Evolutionary conservation across 2,888 invertebrate species (phyloP).

Genomic region (Brenthis daphne): DNA sequence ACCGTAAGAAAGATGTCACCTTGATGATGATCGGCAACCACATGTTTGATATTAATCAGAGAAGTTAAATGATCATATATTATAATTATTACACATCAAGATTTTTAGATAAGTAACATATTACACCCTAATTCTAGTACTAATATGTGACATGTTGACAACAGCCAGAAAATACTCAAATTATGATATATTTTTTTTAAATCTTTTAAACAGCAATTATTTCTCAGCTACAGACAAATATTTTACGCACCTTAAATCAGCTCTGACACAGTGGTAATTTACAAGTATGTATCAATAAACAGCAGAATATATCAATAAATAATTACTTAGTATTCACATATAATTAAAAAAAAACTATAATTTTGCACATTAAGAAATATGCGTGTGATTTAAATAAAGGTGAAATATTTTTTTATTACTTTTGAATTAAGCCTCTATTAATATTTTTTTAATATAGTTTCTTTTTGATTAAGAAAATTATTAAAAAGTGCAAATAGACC

Average conservation of each 20-base stretch:
- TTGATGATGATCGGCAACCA: not conserved
- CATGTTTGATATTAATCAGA: not conserved
- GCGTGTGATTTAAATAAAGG: not conserved
- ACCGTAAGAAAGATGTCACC: no score
- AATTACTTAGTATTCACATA: conserved; percentile 4
- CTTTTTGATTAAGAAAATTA: no score
- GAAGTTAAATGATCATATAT: not conserved
- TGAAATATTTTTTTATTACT: no score
- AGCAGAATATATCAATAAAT: conserved; percentile 18
- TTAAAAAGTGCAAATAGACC: no score
- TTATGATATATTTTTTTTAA: conserved; percentile 3
- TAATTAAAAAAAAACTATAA: not conserved
- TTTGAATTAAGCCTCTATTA: no score
- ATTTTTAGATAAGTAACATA: not conserved
- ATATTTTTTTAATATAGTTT: no score
- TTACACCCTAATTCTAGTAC: conserved; percentile 4
- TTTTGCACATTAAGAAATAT: not conserved
- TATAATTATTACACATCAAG: conserved; percentile 2
- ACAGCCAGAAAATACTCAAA: conserved; percentile 24
- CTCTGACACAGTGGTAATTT: conserved; percentile 28
- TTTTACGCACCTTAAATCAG: conserved; percentile 30
- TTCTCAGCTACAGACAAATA: conserved; percentile 24
- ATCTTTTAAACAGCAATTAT: conserved; percentile 13
- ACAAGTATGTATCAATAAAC: conserved; percentile 24
- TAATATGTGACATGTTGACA: conserved; percentile 16